phyloP scores from a whole-genome alignment of 2,113 vertebrate genomes.

The Micronycteris hirsuta region DNA sequence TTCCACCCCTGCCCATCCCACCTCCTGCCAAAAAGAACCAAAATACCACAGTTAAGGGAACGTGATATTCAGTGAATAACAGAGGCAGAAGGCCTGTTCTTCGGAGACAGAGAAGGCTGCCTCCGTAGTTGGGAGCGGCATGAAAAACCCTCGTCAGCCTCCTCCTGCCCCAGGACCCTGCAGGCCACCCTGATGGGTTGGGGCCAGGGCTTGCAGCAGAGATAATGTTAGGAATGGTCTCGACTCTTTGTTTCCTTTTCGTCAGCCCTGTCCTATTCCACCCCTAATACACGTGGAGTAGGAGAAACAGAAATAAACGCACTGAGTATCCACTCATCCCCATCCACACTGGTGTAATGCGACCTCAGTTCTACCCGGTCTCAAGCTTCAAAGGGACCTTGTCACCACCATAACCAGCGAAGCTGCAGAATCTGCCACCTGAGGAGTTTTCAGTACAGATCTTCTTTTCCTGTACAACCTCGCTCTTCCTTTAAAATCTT shows the following conservation, averaged over 20 bases:
- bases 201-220: background rate
- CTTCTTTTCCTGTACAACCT: background rate
- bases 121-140: background rate
- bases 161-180: background rate
- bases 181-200: background rate
- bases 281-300: no score
- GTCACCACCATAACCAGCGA: background rate
- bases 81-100: constrained; percentile 22
- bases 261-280: background rate
- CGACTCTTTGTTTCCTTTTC: background rate
- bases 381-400: background rate
- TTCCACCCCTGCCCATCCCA: constrained; percentile 49
- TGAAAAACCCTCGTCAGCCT: background rate
- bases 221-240: background rate
- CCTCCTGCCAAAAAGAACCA: constrained; percentile 52
- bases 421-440: background rate
- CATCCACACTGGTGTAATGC: rapidly evolving
- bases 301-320: background rate
- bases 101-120: constrained; percentile 40
- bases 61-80: constrained; percentile 45
- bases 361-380: background rate
- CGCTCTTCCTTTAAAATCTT: background rate
- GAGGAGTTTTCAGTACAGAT: background rate
- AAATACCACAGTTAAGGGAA: constrained; percentile 60
- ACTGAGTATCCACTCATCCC: background rate